phyloP scores from a whole-genome alignment of 2,888 invertebrate genomes.

The Mystacides longicornis region DNA sequence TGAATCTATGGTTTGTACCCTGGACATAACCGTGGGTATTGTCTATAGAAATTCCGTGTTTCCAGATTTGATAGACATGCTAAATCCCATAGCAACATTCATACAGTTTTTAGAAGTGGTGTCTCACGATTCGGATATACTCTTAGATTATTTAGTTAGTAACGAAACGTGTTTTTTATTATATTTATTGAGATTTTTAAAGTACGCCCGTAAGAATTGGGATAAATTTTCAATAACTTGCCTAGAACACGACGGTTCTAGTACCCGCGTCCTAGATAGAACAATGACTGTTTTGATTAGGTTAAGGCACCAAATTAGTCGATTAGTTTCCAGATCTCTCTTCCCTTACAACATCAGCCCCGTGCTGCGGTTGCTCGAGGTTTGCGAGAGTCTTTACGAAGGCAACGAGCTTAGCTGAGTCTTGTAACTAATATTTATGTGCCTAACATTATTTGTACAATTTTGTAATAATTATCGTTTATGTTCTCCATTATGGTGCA shows the following conservation, averaged over 20 bases:
- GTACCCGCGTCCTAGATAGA: constrained; percentile 59
- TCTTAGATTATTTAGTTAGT: constrained; percentile 79
- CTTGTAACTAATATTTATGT: too few relatives aligned
- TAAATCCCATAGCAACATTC: constrained; percentile 82
- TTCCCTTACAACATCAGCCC: constrained; percentile 90
- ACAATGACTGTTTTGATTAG: constrained; percentile 79
- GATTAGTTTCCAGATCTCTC: constrained; percentile 72
- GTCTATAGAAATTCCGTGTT: constrained; percentile 74
- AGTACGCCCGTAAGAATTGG: constrained; percentile 80
- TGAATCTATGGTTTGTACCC: constrained; percentile 85
- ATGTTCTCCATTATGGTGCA: too few relatives aligned
- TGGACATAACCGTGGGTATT: constrained; percentile 81
- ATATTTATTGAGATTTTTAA: constrained; percentile 75
- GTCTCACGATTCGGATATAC: constrained; percentile 70
- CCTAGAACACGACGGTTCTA: constrained; percentile 51
- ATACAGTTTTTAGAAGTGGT: constrained; percentile 79
- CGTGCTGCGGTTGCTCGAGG: constrained; percentile 72
- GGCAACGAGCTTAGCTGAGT: constrained; percentile 71
- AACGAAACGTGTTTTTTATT: constrained; percentile 86
- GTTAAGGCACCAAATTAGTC: constrained; percentile 70
- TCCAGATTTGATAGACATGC: constrained; percentile 70
- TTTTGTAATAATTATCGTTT: too few relatives aligned
- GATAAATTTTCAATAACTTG: constrained; percentile 73
- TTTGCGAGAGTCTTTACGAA: constrained; percentile 79
- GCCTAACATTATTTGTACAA: too few relatives aligned